Conservation (phyloP, 1,140 invertebrate species). For the Lepidurus packardi region DNA sequence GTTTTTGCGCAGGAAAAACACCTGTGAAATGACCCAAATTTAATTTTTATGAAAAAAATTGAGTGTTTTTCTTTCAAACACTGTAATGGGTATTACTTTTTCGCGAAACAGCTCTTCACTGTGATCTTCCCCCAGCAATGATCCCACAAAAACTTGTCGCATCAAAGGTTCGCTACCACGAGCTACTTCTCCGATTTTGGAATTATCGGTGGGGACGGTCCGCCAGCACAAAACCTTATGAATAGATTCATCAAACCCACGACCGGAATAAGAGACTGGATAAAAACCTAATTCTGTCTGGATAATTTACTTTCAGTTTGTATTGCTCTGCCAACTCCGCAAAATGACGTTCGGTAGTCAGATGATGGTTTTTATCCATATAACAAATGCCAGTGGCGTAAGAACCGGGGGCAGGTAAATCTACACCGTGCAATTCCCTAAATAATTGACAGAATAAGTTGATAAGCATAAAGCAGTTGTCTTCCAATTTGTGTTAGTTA, state of each 20-base stretch:
- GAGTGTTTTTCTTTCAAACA: background rate
- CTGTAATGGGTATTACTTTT: background rate
- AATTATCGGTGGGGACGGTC: conserved; percentile 78
- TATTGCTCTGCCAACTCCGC: conserved; percentile 70
- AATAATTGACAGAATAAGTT: conserved; percentile 31
- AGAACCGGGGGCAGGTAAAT: conserved; percentile 73
- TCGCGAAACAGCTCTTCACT: conserved; percentile 30
- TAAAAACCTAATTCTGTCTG: background rate
- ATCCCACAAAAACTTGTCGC: conserved; percentile 83
- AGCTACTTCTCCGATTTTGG: conserved; percentile 82
- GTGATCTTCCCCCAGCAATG: conserved; percentile 34
- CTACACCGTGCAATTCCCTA: conserved; percentile 68
- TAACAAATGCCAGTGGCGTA: conserved; percentile 97
- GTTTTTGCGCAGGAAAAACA: conserved; percentile 87
- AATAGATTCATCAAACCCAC: conserved; percentile 32
- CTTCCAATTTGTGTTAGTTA: too few relatives aligned
- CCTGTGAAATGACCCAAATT: conserved; percentile 49
- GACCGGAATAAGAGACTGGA: conserved; percentile 21
- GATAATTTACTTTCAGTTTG: conserved; percentile 58
- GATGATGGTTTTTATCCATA: conserved; percentile 74
- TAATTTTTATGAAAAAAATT: background rate
- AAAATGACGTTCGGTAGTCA: conserved; percentile 75
- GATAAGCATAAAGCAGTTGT: background rate
- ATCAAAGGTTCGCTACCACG: conserved; percentile 89
- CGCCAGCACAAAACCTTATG: conserved; percentile 80